Evolutionary conservation across 2,113 vertebrate species (phyloP), one percentile per base, ranked within the genome.

Genomic region (Elachura formosa): DNA sequence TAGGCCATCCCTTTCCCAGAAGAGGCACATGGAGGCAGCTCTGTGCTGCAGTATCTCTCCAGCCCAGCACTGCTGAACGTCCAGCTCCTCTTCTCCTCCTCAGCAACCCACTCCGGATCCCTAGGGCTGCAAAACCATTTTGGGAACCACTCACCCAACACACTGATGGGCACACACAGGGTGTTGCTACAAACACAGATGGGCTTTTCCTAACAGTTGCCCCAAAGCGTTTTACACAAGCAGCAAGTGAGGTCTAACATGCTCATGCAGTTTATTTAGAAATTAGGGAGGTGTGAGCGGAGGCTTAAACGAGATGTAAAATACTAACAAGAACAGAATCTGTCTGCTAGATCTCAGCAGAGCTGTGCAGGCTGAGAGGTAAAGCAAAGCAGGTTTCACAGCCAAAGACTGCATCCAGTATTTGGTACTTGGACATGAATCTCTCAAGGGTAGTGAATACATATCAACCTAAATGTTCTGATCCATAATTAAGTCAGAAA

Each of bases 401-500:
- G 58, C 43, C 78, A 68, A 79, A 51, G 45, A 64, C 31, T 16
- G 17, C 26, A 76, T 56, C 40, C 54, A 46, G 33, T 34, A 76
- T 36, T 61, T 63, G 67, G 41, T 69, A 38, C 62, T 61, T 48
- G 8, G 31, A 66, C 11, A 12, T 10, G 51, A 74, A 64, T 84
- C 71, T 87, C 74, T 56, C 8, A 80, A 75, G 79, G 46, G 67
- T 14, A 75, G 22, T 10, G 24, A 74, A 55, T 12, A 33, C 12
- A 2, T 43, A 68, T 73, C 74, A 54, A 45, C 43, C 52, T 22
- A 62, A 84, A 10, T 20, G 36, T 77, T 77, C 76, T 52, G 64
- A 84, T 3, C 55, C 15, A 21, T 49, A 89, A 86, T 86, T 90
- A 74, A 81, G 45, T 54, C 61, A 92, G 83, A 94, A 94, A 93